Percentiles rank a stretch among this genome's conserved stretches.
Conservation (phyloP, 2,113 vertebrate genomes). For the Quiscalus mexicanus region DNA sequence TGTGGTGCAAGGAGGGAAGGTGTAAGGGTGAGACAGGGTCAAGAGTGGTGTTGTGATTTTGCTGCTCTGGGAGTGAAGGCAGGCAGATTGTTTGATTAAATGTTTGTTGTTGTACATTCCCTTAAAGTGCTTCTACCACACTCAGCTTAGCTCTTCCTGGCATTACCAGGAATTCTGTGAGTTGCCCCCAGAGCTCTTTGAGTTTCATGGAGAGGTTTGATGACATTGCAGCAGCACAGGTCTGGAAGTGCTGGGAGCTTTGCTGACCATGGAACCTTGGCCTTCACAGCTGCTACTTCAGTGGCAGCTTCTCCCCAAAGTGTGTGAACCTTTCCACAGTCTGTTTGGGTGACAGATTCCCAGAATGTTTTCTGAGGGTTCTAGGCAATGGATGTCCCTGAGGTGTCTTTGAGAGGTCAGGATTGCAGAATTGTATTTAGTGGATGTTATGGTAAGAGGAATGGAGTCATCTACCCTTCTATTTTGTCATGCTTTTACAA, state of each 20-base stretch:
- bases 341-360: background rate
- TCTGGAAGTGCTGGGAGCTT: background rate
- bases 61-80: background rate
- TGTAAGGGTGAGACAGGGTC: background rate
- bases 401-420: background rate
- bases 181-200: background rate
- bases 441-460: background rate
- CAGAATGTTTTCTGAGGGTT: background rate
- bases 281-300: background rate
- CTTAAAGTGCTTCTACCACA: background rate
- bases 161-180: background rate
- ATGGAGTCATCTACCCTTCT: background rate
- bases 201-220: background rate
- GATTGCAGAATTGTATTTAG: background rate
- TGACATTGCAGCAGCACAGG: background rate
- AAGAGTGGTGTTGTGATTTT: background rate
- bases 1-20: background rate
- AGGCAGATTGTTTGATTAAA: background rate
- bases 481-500: background rate
- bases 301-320: background rate
- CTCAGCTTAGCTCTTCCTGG: background rate
- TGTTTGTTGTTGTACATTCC: background rate
- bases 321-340: background rate
- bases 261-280: accelerated
- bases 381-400: background rate